These are phyloP conservation scores for Spongia lamella DNA, from an alignment of 37 sponge, comb jelly and placozoan genomes.

Conservation along the genomic window DNA sequence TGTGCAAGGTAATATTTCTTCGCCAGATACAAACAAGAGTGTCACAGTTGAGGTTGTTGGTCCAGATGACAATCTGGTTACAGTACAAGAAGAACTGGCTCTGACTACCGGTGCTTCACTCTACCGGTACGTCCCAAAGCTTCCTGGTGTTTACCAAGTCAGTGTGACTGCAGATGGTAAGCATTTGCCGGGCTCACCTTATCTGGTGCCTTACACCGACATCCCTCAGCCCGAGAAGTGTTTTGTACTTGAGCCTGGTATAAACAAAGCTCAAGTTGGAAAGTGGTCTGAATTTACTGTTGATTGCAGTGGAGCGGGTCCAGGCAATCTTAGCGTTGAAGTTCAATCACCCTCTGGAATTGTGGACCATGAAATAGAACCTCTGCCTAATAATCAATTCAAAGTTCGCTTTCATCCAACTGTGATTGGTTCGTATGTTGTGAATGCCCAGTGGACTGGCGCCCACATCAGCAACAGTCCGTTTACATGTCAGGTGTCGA, in stretches of 20 bases:
- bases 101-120: too few species aligned
- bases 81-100: too few species aligned
- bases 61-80: too few species aligned
- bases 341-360: slow-evolving; percentile 50
- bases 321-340: slow-evolving; percentile 56
- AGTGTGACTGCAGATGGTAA: too few species aligned
- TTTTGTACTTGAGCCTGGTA: slow-evolving; percentile 42
- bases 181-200: too few species aligned
- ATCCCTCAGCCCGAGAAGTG: slow-evolving; percentile 29
- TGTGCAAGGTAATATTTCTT: background rate
- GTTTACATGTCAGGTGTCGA: slow-evolving; percentile 49
- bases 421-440: slow-evolving; percentile 49
- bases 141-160: too few species aligned
- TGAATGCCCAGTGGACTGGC: slow-evolving; percentile 51
- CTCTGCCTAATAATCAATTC: slow-evolving; percentile 21
- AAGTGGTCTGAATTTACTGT: slow-evolving; percentile 56
- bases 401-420: slow-evolving; percentile 51
- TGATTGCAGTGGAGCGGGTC: slow-evolving; percentile 69
- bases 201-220: too few species aligned
- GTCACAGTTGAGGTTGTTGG: background rate
- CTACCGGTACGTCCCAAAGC: too few species aligned
- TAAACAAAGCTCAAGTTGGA: slow-evolving; percentile 42
- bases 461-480: slow-evolving; percentile 64
- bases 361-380: slow-evolving; percentile 27
- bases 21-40: background rate